Evolutionary conservation across 2,888 invertebrate species (phyloP), one percentile per base, ranked within the genome.

Genomic region (Tinea trinotella): DNA sequence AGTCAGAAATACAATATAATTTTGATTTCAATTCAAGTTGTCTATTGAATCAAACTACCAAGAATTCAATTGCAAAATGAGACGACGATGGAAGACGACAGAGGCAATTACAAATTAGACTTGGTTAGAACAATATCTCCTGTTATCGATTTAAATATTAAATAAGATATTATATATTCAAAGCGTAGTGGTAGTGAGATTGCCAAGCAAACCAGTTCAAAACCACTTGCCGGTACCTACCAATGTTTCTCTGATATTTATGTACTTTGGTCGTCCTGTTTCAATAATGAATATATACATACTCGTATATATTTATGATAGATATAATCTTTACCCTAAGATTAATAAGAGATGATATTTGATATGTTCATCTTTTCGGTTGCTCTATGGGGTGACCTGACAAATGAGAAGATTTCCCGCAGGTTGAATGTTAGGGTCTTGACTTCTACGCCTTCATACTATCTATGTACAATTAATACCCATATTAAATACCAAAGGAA

Each of bases 311-410:
- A 30, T 30, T 30, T 22, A 18, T n/a, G 13, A 24, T 13, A 24
- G 24, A 50, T 24, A 50, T 24, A 50, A 24, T 50, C 24, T 50
- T 12, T 50, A 18, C 22, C 30, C 19, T 64, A 64, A 74, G 77
- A 82, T 81, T 80, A 80, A 82, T 82, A 77, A 78, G 73, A 62
- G 75, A 71, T 79, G 80, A 80, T 75, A 81, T 81, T 80, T 79
- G 80, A 82, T 82, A 81, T 70, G 76, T 78, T 74, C 71, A 63
- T 76, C 74, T 74, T 76, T 74, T 69, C 66, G 68, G 62, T 62
- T 60, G 64, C 64, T 62, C 62, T 64, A 62, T 60, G 57, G 80
- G 74, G 74, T 72, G 67, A 62, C 60, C 71, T 73, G 77, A 83
- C 79, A 76, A 83, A 84, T 81, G 75, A 72, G 68, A 68, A 73